Evolutionary conservation across 2,888 invertebrate genomes (phyloP).

Genomic region (Deilephila porcellus): DNA sequence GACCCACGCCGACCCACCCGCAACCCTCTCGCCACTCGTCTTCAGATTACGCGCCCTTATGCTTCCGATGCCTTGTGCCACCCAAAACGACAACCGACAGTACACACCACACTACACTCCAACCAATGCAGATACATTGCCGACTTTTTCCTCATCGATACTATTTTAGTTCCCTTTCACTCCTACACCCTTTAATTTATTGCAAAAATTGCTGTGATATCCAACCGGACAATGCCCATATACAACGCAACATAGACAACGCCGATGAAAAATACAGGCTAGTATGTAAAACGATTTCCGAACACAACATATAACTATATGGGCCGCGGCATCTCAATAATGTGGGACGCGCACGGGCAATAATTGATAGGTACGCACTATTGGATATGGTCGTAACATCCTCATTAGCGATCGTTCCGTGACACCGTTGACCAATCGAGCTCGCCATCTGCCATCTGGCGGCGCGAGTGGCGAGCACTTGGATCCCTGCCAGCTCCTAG

Average conservation of each 20-base stretch:
- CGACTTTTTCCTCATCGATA: background rate
- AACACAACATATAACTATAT: background rate
- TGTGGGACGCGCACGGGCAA: slow-evolving; percentile 25
- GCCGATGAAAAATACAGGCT: background rate
- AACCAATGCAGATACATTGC: no score
- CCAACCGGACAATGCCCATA: background rate
- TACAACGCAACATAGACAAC: no score
- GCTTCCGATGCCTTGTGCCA: background rate
- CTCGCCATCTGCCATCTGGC: slow-evolving; percentile 53
- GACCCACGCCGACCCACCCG: slow-evolving; percentile 34
- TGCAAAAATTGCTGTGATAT: no score
- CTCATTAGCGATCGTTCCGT: slow-evolving; percentile 23
- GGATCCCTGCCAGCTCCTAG: slow-evolving; percentile 62
- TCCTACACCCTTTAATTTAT: no score
- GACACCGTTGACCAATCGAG: slow-evolving; percentile 47
- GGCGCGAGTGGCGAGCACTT: slow-evolving; percentile 48
- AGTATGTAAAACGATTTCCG: background rate
- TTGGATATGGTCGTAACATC: slow-evolving; percentile 37
- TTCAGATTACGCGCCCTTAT: slow-evolving; percentile 38
- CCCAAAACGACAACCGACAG: background rate
- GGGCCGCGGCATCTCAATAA: slow-evolving; percentile 35
- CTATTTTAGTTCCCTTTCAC: no score
- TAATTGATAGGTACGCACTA: slow-evolving; percentile 42
- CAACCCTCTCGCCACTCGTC: slow-evolving; percentile 33
- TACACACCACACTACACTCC: no score